A percentile compares a stretch with the other conserved stretches of the same genome.
These are phyloP conservation scores for Achroia grisella DNA, from an alignment of 1,140 invertebrate species.

Conservation along the genomic window DNA sequence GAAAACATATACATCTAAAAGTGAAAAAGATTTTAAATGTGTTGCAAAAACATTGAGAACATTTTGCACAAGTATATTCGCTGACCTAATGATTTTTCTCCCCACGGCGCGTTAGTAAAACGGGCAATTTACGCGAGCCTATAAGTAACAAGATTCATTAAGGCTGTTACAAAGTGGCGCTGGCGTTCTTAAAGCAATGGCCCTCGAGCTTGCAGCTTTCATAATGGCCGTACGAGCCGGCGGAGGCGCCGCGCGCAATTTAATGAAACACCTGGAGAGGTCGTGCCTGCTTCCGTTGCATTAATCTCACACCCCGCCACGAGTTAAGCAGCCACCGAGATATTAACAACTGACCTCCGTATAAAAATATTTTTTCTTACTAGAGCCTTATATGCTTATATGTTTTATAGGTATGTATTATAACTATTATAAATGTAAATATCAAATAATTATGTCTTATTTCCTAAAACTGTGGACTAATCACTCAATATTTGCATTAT, in stretches of 20 bases:
- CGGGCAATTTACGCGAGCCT: slow-evolving; percentile 67
- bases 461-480: no score
- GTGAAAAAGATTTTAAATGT: neutral
- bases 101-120: slow-evolving; percentile 46
- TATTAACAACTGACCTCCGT: slow-evolving; percentile 23
- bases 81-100: slow-evolving; percentile 41
- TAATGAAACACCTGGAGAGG: slow-evolving; percentile 71
- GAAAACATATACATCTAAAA: neutral
- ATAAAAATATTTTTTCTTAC: no score
- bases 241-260: slow-evolving; percentile 59
- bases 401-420: no score
- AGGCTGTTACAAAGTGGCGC: slow-evolving; percentile 69
- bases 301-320: slow-evolving; percentile 49
- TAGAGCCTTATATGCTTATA: no score
- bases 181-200: slow-evolving; percentile 71
- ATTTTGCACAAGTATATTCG: slow-evolving; percentile 16
- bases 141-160: slow-evolving; percentile 73
- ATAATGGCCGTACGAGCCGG: slow-evolving; percentile 64
- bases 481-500: no score
- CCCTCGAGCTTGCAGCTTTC: slow-evolving; percentile 66
- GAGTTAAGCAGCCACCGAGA: slow-evolving; percentile 5
- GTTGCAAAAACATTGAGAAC: slow-evolving; percentile 8
- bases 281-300: slow-evolving; percentile 61
- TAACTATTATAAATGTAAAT: no score
- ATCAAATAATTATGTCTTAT: no score